Evolutionary conservation across 2,113 vertebrate species (phyloP).

Genomic region (Megaceryle torquata): DNA sequence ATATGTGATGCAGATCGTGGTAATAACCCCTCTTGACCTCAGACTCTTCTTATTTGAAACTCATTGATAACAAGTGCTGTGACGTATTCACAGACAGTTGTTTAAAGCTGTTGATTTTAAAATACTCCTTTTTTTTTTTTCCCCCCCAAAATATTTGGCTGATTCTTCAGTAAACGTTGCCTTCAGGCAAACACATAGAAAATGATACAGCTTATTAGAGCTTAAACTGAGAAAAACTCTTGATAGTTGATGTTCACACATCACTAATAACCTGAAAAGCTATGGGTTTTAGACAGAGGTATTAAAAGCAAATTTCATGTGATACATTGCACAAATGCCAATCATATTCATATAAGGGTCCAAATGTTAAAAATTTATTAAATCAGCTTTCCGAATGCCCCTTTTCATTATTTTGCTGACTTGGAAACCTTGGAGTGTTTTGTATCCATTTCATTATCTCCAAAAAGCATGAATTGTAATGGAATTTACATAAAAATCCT

Average conservation of each 20-base stretch:
- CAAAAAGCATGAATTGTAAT: slow-evolving; percentile 79
- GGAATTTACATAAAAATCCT: slow-evolving; percentile 91
- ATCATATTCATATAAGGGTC: slow-evolving; percentile 64
- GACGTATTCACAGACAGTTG: slow-evolving; percentile 1
- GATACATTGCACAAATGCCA: slow-evolving; percentile 61
- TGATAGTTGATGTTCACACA: slow-evolving; percentile 63
- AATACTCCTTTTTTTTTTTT: slow-evolving; percentile 35
- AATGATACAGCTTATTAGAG: slow-evolving; percentile 56
- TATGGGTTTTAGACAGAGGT: slow-evolving; percentile 32
- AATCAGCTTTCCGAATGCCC: slow-evolving; percentile 69
- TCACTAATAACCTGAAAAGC: slow-evolving; percentile 60
- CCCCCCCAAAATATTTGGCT: background rate
- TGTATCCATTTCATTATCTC: slow-evolving; percentile 84
- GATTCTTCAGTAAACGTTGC: slow-evolving; percentile 12
- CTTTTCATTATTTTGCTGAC: slow-evolving; percentile 84
- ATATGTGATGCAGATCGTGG: background rate
- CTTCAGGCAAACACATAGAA: slow-evolving; percentile 52
- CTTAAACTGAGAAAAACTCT: slow-evolving; percentile 64
- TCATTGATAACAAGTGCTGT: slow-evolving; percentile 17
- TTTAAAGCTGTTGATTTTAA: slow-evolving; percentile 19
- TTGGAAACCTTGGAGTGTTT: slow-evolving; percentile 80
- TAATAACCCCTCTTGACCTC: background rate
- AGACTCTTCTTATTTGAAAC: slow-evolving; percentile 44
- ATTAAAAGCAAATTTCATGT: slow-evolving; percentile 40
- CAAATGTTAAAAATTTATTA: slow-evolving; percentile 69